Base-by-base conservation (phyloP, 1,140 invertebrate genomes). In the Glossosoma conforme region DNA sequence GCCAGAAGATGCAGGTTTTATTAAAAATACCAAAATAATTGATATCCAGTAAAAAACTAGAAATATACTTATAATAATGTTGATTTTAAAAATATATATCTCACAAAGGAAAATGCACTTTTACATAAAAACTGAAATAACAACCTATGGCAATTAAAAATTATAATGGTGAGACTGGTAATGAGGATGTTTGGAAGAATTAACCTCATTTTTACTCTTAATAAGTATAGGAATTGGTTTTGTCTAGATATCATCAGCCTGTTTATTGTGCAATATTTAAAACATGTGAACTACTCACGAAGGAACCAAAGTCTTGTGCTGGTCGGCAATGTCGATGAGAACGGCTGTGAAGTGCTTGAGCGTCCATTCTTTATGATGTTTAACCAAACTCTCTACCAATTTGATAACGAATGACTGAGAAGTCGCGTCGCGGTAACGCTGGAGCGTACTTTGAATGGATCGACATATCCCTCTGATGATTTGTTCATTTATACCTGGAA, bases 401-500 rank as follows among this genome's bases (percentile, higher is more conserved):
- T 77, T 76, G 56, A 79, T 79, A 13, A 92, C 78, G 62, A 85
- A 81, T 25, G 79, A 78, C 62, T 89, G 84, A 2, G 90, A 93
- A 49, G 77, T 70, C 37, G 78, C 77, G 71, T 93, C 89, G 59
- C 82, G 75, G 62, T 93, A 93, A 56, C 86, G 78, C 46, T 83
- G 81, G 51, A 93, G 68, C 8, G 87, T 87, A 19, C 83, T 72
- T 11, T 81, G 78, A 45, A 91, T 65, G 41, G 85, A 76, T 65
- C 85, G 84, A 59, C 87, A 90, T 50, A 93, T 80, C 54, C 85
- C 88, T 61, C 81, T 80, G 15, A 93, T 76, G 49, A 86, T 83
- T 58, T 80, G 78, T 53, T 90, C 86, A 63, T 83, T 85, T 38
- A 91, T 81, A 52, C 81, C 91, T 92, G 62, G 24, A 77, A 77